These are phyloP conservation scores for Phlogophora meticulosa DNA, from an alignment of 2,888 invertebrate species.

Conservation along the genomic window DNA sequence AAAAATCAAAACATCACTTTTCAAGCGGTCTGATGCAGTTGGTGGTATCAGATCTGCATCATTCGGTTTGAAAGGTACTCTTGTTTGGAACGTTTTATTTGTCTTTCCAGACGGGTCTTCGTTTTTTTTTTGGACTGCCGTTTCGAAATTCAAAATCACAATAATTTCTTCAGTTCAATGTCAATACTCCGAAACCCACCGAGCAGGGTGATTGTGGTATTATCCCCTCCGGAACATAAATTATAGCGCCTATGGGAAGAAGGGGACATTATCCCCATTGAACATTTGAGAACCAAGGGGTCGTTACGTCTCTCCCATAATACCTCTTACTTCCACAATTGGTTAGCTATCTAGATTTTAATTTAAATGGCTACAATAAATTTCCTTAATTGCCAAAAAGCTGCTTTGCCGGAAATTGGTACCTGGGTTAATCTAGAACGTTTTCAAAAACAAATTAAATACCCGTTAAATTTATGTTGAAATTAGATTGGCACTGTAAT, in stretches of 20 bases:
- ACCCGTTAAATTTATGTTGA: constrained; percentile 15
- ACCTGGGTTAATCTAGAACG: constrained; percentile 32
- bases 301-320: constrained; percentile 31
- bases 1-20: too few relatives aligned
- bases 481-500: not conserved
- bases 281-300: constrained; percentile 36
- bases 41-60: too few relatives aligned
- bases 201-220: constrained; percentile 49
- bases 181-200: constrained; percentile 19
- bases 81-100: too few relatives aligned
- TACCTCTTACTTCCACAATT: constrained; percentile 49
- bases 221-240: constrained; percentile 48
- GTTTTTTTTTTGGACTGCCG: not conserved
- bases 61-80: too few relatives aligned
- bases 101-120: too few relatives aligned
- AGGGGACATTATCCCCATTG: constrained; percentile 38
- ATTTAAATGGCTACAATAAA: constrained; percentile 58
- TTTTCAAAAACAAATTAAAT: constrained; percentile 12
- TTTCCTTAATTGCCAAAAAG: constrained; percentile 50
- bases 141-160: constrained; percentile 24
- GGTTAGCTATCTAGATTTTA: constrained; percentile 51
- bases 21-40: too few relatives aligned
- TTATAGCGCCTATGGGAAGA: constrained; percentile 33
- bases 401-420: constrained; percentile 50
- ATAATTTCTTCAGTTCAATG: constrained; percentile 11